These are phyloP conservation scores for Lepus americanus DNA, from an alignment of 2,113 vertebrate species.

Conservation along the genomic window DNA sequence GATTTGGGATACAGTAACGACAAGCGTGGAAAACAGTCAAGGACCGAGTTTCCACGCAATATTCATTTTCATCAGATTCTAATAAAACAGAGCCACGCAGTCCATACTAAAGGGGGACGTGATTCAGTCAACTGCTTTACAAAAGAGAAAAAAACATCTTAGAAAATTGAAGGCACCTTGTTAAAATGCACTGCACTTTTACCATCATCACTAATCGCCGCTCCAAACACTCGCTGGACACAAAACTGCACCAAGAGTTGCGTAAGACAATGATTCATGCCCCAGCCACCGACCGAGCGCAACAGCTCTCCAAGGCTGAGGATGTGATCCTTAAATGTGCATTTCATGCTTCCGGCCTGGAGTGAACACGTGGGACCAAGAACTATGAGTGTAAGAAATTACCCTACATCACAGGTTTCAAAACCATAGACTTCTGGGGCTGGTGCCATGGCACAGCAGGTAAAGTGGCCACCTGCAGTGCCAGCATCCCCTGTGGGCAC, in stretches of 20 bases:
- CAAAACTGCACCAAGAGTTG: slow-evolving; percentile 7
- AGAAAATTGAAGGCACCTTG: slow-evolving; percentile 19
- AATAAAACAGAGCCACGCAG: slow-evolving; percentile 9
- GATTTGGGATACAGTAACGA: no score
- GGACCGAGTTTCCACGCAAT: neutral
- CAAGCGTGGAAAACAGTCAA: neutral
- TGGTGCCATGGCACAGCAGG: no score
- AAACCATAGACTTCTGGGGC: neutral
- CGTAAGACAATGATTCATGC: slow-evolving; percentile 45
- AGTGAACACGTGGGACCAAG: neutral
- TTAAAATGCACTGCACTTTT: slow-evolving; percentile 19
- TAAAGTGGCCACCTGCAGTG: no score
- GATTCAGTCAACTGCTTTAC: neutral
- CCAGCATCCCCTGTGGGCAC: no score
- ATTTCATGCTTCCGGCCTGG: neutral
- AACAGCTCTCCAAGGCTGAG: neutral
- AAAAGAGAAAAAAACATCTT: neutral
- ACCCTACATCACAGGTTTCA: neutral
- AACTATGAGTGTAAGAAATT: neutral
- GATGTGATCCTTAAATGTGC: neutral
- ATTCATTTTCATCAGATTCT: neutral
- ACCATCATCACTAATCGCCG: slow-evolving; percentile 5
- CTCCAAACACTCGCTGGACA: slow-evolving; percentile 24
- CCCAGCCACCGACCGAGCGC: slow-evolving; percentile 43
- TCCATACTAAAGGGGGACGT: neutral